Evolutionary conservation across 1,140 invertebrate genomes (phyloP).

Genomic region (Kradibia gibbosae): DNA sequence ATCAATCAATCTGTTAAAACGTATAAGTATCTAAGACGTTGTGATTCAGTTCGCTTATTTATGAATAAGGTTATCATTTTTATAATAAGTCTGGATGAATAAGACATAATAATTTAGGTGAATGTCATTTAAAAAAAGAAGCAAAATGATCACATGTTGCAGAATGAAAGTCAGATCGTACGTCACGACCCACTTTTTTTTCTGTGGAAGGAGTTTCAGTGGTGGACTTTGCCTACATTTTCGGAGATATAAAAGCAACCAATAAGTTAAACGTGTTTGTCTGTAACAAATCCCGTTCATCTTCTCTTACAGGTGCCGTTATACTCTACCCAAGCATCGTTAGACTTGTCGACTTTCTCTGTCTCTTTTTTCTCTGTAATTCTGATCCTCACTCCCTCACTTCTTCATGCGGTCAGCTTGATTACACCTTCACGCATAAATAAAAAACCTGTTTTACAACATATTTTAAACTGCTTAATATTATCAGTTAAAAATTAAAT

Average conservation of each 20-base stretch:
- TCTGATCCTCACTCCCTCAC: not conserved
- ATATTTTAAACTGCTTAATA: not conserved
- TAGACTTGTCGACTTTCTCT: slow-evolving; percentile 7
- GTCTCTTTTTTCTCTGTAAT: not conserved
- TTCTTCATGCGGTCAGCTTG: slow-evolving; percentile 37
- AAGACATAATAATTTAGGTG: slow-evolving; percentile 12
- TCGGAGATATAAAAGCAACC: slow-evolving; percentile 13
- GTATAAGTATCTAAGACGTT: too few species aligned
- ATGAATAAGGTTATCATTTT: too few species aligned
- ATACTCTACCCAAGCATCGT: slow-evolving; percentile 42
- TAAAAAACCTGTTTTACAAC: not conserved
- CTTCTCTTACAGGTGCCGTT: slow-evolving; percentile 52
- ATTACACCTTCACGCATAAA: not conserved
- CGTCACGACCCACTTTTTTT: slow-evolving; percentile 7
- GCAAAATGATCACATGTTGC: not conserved
- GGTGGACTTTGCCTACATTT: slow-evolving; percentile 35
- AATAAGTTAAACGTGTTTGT: slow-evolving; percentile 23
- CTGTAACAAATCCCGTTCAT: slow-evolving; percentile 56
- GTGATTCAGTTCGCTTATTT: too few species aligned
- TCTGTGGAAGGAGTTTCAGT: not conserved
- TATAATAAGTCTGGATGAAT: not conserved
- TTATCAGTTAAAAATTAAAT: not conserved
- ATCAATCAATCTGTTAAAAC: too few species aligned
- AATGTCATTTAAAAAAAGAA: not conserved
- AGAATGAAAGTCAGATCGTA: slow-evolving; percentile 6